phyloP scores from a whole-genome alignment of 2,113 vertebrate genomes.

The Andinoacara biseriatus region DNA sequence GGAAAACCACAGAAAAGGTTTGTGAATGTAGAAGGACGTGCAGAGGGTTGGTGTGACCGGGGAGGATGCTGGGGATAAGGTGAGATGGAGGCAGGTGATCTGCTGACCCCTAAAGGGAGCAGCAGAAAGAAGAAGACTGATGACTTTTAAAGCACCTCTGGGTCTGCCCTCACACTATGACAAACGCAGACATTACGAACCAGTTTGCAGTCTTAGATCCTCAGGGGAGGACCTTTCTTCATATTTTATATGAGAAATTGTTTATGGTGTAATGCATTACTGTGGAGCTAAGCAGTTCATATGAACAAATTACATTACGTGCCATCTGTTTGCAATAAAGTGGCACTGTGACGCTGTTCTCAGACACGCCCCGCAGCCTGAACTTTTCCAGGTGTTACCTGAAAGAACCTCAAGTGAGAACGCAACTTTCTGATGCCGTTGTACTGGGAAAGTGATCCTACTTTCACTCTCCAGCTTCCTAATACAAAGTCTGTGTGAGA shows the following conservation, averaged over 20 bases:
- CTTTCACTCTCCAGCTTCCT: not conserved
- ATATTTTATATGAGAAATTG: too few relatives aligned
- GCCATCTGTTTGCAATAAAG: too few relatives aligned
- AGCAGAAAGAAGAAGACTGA: not conserved
- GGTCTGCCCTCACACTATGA: not conserved
- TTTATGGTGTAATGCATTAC: not conserved
- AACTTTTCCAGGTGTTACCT: not conserved
- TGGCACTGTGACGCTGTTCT: not conserved
- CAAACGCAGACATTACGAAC: too few relatives aligned
- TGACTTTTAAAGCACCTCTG: not conserved
- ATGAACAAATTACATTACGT: accelerated
- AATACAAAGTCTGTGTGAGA: accelerated
- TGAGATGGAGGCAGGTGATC: not conserved
- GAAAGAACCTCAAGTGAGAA: not conserved
- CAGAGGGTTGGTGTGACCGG: not conserved
- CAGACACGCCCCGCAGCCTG: not conserved
- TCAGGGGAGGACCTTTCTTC: too few relatives aligned
- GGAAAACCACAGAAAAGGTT: not conserved
- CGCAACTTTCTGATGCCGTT: accelerated
- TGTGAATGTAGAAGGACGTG: not conserved
- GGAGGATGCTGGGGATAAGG: not conserved
- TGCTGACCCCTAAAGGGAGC: not conserved
- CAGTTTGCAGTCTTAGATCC: too few relatives aligned
- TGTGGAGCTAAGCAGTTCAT: not conserved
- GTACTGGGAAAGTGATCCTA: not conserved